Conservation (phyloP, 2,888 invertebrate genomes). For the Drosophila picticornis region DNA sequence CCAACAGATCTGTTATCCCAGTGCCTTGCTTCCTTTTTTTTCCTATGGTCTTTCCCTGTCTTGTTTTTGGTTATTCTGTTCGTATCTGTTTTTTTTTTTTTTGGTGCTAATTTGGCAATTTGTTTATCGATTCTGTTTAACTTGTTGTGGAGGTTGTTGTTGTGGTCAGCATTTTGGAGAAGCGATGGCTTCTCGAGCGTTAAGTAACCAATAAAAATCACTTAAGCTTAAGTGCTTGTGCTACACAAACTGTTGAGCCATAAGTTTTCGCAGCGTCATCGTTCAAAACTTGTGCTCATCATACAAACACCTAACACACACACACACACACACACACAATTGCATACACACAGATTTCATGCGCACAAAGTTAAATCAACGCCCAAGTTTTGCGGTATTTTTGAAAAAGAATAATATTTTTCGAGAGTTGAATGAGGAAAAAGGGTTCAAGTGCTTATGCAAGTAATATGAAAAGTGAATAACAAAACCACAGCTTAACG, state of each 20-base stretch:
- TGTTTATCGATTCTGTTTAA: conserved; percentile 78
- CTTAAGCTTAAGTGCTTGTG: conserved; percentile 76
- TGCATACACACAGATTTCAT: conserved; percentile 17
- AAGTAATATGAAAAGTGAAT: background rate
- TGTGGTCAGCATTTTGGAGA: conserved; percentile 40
- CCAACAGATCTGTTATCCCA: conserved; percentile 70
- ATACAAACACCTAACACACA: conserved; percentile 1
- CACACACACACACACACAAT: conserved; percentile 16
- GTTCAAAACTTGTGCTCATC: conserved; percentile 49
- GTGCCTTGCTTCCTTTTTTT: background rate
- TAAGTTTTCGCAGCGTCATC: conserved; percentile 57
- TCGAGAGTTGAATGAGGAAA: background rate
- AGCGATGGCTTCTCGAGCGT: conserved; percentile 46
- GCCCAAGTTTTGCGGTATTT: conserved; percentile 7
- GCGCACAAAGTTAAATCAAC: conserved; percentile 23
- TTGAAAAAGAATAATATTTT: conserved; percentile 14
- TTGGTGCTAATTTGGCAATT: conserved; percentile 80
- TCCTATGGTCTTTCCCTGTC: background rate
- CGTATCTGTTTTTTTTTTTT: conserved; percentile 38
- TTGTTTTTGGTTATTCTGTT: conserved; percentile 14
- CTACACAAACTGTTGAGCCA: conserved; percentile 63
- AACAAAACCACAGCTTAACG: background rate
- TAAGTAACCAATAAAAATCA: conserved; percentile 83
- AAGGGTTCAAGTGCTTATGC: background rate
- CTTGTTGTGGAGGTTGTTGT: conserved; percentile 33